Percentiles rank a stretch among this genome's conserved stretches.
These are phyloP conservation scores for Agrochola circellaris DNA, from an alignment of 2,888 invertebrate species.

Conservation along the genomic window DNA sequence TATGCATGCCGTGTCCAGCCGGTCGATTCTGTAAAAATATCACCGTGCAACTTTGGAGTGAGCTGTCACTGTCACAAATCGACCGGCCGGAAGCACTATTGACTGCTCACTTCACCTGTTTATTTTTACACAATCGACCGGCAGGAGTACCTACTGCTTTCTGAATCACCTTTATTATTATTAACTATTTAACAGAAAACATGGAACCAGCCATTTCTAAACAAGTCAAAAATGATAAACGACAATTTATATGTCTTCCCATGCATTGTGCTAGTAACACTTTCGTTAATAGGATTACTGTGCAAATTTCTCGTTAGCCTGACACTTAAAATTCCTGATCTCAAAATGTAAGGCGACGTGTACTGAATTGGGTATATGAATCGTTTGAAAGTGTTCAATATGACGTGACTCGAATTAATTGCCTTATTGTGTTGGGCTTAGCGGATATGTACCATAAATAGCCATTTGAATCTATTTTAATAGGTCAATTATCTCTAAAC, in stretches of 20 bases:
- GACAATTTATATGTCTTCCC: background rate
- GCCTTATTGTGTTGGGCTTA: slow-evolving; percentile 21
- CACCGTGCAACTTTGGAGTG: no score
- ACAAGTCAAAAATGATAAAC: background rate
- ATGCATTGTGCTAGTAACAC: slow-evolving; percentile 3
- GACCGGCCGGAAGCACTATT: no score
- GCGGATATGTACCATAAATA: slow-evolving; percentile 17
- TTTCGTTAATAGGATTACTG: background rate
- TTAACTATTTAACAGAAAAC: no score
- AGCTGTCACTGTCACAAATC: no score
- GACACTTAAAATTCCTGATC: slow-evolving; percentile 1
- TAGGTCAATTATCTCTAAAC: background rate
- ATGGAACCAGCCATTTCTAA: no score
- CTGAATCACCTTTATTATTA: no score
- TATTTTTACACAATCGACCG: no score
- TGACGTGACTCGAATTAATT: slow-evolving; percentile 49
- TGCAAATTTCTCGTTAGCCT: slow-evolving; percentile 2
- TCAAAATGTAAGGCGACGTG: slow-evolving; percentile 23
- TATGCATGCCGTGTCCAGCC: no score
- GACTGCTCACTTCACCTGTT: no score
- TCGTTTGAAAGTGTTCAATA: slow-evolving; percentile 46
- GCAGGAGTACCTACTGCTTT: no score
- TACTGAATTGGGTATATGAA: slow-evolving; percentile 21
- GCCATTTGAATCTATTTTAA: background rate
- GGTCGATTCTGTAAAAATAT: no score